Percentiles rank a stretch among this genome's conserved stretches.
These are phyloP conservation scores for Phania funesta DNA, from an alignment of 2,888 invertebrate genomes.

Conservation along the genomic window DNA sequence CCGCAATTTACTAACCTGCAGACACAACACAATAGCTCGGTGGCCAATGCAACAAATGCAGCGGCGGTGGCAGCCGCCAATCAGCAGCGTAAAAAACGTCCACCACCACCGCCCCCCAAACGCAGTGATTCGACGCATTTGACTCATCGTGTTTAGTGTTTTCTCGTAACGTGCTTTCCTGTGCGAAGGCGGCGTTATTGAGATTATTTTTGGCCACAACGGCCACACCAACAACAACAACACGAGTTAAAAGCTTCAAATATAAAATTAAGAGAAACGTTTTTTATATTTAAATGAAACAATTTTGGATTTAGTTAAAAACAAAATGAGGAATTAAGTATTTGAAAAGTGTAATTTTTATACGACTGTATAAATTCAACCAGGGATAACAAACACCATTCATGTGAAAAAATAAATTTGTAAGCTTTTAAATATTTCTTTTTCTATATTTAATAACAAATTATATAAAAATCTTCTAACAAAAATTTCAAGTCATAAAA, in stretches of 20 bases:
- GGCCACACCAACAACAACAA: background rate
- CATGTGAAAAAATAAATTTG: background rate
- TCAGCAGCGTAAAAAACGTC: conserved; percentile 84
- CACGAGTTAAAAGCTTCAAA: conserved; percentile 32
- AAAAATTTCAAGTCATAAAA: background rate
- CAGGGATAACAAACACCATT: background rate
- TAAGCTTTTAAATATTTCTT: background rate
- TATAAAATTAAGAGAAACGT: background rate
- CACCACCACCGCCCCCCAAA: conserved; percentile 94
- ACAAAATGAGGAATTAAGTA: conserved; percentile 44
- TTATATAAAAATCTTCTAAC: background rate
- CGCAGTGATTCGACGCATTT: conserved; percentile 93
- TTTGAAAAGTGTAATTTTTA: conserved; percentile 28
- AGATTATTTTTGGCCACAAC: conserved; percentile 44
- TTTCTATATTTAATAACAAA: background rate
- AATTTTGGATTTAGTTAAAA: conserved; percentile 1
- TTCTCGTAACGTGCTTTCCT: conserved; percentile 58
- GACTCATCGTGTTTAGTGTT: conserved; percentile 81
- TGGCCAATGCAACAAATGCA: conserved; percentile 14
- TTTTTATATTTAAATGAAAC: conserved; percentile 2
- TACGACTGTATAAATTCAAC: background rate
- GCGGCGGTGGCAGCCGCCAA: conserved; percentile 67
- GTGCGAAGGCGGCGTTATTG: conserved; percentile 38
- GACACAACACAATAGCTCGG: background rate
- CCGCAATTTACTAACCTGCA: conserved; percentile 65